Evolutionary conservation across 2,113 vertebrate genomes (phyloP).

Genomic region (Tachysurus vachellii): DNA sequence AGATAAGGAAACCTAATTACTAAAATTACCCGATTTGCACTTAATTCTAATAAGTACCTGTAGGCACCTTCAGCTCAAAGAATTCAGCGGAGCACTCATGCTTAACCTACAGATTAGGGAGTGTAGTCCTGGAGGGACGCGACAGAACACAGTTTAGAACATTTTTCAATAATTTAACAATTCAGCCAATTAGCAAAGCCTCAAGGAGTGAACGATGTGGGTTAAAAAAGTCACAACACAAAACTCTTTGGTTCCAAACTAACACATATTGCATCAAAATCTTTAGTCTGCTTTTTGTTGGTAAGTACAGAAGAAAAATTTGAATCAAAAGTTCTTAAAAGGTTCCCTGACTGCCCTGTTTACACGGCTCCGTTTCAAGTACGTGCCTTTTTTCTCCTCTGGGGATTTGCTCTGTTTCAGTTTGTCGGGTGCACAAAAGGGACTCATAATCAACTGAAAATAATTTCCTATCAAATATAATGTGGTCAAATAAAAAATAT

Average conservation of each 20-base stretch:
- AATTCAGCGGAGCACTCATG: conserved; percentile 27
- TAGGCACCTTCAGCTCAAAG: conserved; percentile 1
- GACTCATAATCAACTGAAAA: neutral
- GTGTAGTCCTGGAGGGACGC: conserved; percentile 9
- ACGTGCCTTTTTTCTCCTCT: neutral
- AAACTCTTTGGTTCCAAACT: neutral
- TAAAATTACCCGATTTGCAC: conserved; percentile 26
- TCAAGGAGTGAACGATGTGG: neutral
- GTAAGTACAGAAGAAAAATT: neutral
- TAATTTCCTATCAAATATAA: neutral
- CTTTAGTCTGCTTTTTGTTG: neutral
- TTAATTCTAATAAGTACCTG: conserved; percentile 39
- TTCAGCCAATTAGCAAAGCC: conserved; percentile 16
- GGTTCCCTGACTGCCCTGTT: neutral
- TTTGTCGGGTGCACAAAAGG: neutral
- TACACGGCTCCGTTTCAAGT: neutral
- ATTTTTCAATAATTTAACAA: conserved; percentile 16
- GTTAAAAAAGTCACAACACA: neutral
- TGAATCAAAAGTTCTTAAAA: conserved; percentile 11
- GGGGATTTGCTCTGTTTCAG: neutral
- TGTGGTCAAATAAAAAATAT: conserved; percentile 4
- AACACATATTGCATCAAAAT: neutral
- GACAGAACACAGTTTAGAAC: neutral
- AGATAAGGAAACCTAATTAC: conserved; percentile 39
- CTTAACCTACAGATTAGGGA: conserved; percentile 24